A percentile compares a stretch with the other conserved stretches of the same genome.
Conservation (phyloP, 2,888 invertebrate genomes). For the Ormyrus rosae region DNA sequence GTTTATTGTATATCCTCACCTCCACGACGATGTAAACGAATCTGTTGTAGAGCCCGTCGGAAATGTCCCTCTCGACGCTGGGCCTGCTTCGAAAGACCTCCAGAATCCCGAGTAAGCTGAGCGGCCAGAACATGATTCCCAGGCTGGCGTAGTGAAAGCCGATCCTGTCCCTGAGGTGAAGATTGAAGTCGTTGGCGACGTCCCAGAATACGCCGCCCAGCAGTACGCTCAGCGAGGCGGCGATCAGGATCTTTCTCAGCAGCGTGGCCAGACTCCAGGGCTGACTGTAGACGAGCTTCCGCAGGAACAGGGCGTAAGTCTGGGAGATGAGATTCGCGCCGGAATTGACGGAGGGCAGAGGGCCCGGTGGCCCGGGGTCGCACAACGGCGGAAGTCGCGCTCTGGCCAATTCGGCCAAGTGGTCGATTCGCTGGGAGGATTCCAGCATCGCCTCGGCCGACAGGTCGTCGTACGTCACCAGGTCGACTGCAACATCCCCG, state of each 20-base stretch:
- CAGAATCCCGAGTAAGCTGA: constrained; percentile 74
- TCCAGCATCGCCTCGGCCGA: constrained; percentile 96
- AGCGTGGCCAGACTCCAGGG: constrained; percentile 89
- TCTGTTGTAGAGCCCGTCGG: constrained; percentile 87
- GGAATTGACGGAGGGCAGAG: constrained; percentile 82
- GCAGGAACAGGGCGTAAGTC: constrained; percentile 81
- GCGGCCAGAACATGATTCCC: constrained; percentile 87
- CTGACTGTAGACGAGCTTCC: constrained; percentile 87
- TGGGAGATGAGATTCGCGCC: constrained; percentile 83
- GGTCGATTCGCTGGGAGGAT: constrained; percentile 94
- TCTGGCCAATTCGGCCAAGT: constrained; percentile 89
- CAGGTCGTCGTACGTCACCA: constrained; percentile 94
- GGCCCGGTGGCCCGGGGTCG: constrained; percentile 88
- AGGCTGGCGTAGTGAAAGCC: constrained; percentile 92
- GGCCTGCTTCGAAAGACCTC: constrained; percentile 75
- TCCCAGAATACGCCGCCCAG: constrained; percentile 95
- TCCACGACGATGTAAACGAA: constrained; percentile 87
- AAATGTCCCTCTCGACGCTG: constrained; percentile 87
- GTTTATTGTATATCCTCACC: constrained; percentile 76
- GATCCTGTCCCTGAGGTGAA: constrained; percentile 85
- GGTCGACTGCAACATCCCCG: constrained; percentile 82
- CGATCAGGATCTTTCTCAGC: constrained; percentile 86
- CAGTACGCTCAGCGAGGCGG: constrained; percentile 88
- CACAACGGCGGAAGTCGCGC: constrained; percentile 81
- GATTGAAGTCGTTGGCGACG: constrained; percentile 84